These are phyloP conservation scores for Xenops minutus DNA, from an alignment of 2,797 vertebrate genomes.

Conservation along the genomic window DNA sequence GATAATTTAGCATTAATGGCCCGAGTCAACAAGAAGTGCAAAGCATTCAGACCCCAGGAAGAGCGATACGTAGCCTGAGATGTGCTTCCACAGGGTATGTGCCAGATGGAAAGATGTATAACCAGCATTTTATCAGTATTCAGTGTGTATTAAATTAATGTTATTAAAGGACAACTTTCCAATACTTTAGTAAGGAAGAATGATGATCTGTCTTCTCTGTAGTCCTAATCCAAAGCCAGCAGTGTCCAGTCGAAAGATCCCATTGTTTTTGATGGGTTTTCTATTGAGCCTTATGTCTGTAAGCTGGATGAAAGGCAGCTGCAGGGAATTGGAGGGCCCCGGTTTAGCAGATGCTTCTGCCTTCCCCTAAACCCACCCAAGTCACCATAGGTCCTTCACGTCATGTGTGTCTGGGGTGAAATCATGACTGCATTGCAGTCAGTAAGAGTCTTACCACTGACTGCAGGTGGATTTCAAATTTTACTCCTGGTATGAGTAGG, in stretches of 20 bases:
- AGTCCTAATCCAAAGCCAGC: neutral
- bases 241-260: neutral
- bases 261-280: slow-evolving; percentile 2
- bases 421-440: neutral
- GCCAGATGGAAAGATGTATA: slow-evolving; percentile 33
- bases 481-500: neutral
- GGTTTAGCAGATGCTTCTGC: neutral
- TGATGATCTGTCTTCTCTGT: neutral
- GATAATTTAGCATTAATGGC: slow-evolving; percentile 58
- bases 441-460: neutral
- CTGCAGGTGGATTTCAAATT: neutral
- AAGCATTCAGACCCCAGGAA: slow-evolving; percentile 5
- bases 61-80: neutral
- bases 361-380: neutral
- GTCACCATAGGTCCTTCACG: neutral
- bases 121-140: neutral
- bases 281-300: neutral
- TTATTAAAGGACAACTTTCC: neutral
- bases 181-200: neutral
- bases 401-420: neutral
- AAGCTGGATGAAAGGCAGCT: neutral
- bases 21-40: slow-evolving; percentile 50
- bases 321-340: neutral
- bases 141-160: neutral
- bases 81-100: neutral